Base-by-base conservation (phyloP, 1,140 invertebrate species). In the Diorhabda sublineata region DNA sequence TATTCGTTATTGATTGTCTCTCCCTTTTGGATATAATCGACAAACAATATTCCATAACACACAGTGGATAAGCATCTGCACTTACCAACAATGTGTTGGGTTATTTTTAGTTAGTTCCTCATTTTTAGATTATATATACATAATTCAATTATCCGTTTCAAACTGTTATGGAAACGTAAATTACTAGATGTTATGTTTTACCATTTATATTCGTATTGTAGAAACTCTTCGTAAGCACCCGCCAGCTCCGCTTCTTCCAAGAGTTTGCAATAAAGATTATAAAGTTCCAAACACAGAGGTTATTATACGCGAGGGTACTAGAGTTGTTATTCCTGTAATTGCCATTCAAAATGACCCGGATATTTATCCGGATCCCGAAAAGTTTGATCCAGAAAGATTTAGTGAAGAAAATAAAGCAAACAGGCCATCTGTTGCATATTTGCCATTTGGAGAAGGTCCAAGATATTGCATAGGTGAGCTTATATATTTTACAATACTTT, bases 401-500 rank as follows among this genome's bases (percentile, higher is more conserved):
- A 52, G 47, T 4, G 47, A 52, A 52, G 47, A 52, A 52, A 52
- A 52, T 52, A 52, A 4, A 44, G 67, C 71, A 3, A 71, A 81
- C 58, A 78, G 82, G 45, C 67, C 69, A 63, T 75, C 78, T 47
- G 74, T 73, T 4, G 82, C 84, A 0, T 91, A 86, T 73, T 76
- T 89, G 67, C 89, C 89, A 7, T 91, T 92, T 76, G 89, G 87
- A 7, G 87, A 87, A 67, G 90, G 89, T 8, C 85, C 87, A 3
- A 80, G 89, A 61, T 87, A 88, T 69, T 91, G 89, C 76, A 88
- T 90, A 66, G 84, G 84, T 85, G 5, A 60, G 47, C 26, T 26
- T 26, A 26, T 26, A 26, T 26, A 26, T 26, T 26, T 26, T 26
- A 26, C 26, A 26, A 26, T 26, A 26, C 26, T 26, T 26, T 26